Evolutionary conservation across 2,113 vertebrate genomes (phyloP), one percentile per base, ranked within the genome.

Genomic region (Rhodinocichla rosea): DNA sequence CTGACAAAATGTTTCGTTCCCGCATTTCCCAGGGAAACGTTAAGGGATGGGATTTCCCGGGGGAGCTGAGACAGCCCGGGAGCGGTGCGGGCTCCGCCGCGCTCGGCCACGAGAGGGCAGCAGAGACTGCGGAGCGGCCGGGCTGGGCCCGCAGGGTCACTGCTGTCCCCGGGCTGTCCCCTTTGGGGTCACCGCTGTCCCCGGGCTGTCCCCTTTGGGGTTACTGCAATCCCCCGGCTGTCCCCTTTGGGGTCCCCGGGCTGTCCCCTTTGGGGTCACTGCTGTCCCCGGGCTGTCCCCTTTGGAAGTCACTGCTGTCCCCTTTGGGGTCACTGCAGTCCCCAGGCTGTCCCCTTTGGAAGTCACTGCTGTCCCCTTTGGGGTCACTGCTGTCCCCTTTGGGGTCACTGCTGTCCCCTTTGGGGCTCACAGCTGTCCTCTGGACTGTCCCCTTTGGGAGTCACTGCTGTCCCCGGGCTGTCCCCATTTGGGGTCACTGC

Each of bases 81-180:
- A 10, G 14, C 6, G 6, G 39, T 1, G 5, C 27, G 21, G 15
- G 26, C 7, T 2, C 3, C 2, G 33, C 77, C 27, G 17, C 2
- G 19, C 23, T 14, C 3, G 1, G 30, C 76, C 96, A 67, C 95
- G 35, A 74, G 97, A 94, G 95, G 27, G 95, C 97, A 82, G 92
- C 97, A 97, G 92, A 97, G 97, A 97, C 97, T 82, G 96, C 7
- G 60, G 74, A 39, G 71, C 52, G 89, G 45, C 59, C 19, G 3
- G 6, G 44, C 44, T 0, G 49, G 3, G 3, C 7, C 28, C 4
- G 65, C 18, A 19, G 47, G 47, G 47, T 47, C 22, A 23, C 47
- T 3, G 22, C 47, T 49, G 47, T 26, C 49, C 24, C 49, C 9
- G 24, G 49, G 24, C 4, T 27, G 24, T 27, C 24, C 14, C 49